Conservation (phyloP, 2,113 vertebrate genomes). For the Carassius gibelio region DNA sequence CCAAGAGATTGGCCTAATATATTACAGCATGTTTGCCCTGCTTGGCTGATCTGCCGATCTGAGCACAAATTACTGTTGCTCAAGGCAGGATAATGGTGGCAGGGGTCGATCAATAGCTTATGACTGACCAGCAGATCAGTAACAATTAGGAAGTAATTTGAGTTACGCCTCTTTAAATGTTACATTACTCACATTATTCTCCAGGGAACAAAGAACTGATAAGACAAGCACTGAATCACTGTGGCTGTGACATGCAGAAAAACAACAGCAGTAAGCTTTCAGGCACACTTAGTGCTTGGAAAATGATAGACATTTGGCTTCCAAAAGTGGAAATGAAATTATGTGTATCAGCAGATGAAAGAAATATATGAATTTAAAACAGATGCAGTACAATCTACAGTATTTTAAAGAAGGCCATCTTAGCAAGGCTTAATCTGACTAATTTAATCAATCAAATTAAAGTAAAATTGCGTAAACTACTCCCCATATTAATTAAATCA, state of each 20-base stretch:
- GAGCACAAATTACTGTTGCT: constrained; percentile 23
- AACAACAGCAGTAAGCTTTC: not conserved
- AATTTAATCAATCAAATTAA: not conserved
- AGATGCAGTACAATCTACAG: not conserved
- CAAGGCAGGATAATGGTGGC: constrained; percentile 10
- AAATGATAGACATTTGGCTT: constrained; percentile 8
- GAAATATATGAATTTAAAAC: not conserved
- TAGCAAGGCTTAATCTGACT: not conserved
- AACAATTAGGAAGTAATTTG: constrained; percentile 15
- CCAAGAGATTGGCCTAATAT: constrained; percentile 26
- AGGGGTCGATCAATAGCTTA: constrained; percentile 32
- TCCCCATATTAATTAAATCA: too few species aligned
- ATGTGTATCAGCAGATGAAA: not conserved
- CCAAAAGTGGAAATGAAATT: not conserved
- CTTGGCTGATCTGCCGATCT: constrained; percentile 25
- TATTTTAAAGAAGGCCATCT: not conserved
- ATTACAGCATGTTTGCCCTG: constrained; percentile 39
- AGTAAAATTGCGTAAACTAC: not conserved
- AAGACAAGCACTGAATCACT: not conserved
- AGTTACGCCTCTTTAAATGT: not conserved
- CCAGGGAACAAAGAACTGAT: not conserved
- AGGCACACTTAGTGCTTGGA: not conserved
- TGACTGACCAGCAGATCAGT: constrained; percentile 32
- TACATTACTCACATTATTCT: not conserved
- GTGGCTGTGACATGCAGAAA: not conserved